These are phyloP conservation scores for Rhinella marina DNA, from an alignment of 2,797 vertebrate genomes.

Conservation along the genomic window DNA sequence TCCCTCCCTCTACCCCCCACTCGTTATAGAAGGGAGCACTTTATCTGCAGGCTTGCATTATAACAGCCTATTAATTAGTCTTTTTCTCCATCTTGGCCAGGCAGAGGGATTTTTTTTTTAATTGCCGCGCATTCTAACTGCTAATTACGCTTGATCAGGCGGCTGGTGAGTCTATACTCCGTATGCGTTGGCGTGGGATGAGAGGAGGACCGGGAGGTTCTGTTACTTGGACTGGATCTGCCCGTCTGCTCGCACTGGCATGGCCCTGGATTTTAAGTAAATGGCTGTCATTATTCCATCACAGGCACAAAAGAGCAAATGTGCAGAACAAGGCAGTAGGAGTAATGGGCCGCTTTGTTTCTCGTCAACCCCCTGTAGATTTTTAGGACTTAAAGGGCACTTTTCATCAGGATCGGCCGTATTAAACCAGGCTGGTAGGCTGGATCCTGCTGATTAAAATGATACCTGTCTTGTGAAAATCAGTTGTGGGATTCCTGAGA, in stretches of 20 bases:
- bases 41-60: neutral
- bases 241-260: slow-evolving; percentile 29
- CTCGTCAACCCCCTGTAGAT: neutral
- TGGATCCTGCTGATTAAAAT: too few species aligned
- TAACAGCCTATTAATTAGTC: slow-evolving; percentile 36
- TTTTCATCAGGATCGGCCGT: neutral
- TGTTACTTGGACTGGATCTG: neutral
- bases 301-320: slow-evolving; percentile 29
- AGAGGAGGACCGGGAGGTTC: neutral
- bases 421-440: too few species aligned
- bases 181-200: slow-evolving; percentile 9
- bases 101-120: slow-evolving; percentile 49
- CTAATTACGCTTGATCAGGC: slow-evolving; percentile 48
- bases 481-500: too few species aligned
- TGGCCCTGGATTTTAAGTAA: neutral
- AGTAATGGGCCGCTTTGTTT: neutral
- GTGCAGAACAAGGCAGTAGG: neutral
- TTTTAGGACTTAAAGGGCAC: neutral
- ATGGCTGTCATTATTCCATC: slow-evolving; percentile 10
- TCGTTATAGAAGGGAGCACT: neutral
- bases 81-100: slow-evolving; percentile 13
- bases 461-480: too few species aligned
- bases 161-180: neutral
- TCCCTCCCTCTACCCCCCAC: neutral
- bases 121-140: slow-evolving; percentile 35